These are phyloP conservation scores for Elymnias hypermnestra DNA, from an alignment of 1,140 invertebrate species.

Conservation along the genomic window DNA sequence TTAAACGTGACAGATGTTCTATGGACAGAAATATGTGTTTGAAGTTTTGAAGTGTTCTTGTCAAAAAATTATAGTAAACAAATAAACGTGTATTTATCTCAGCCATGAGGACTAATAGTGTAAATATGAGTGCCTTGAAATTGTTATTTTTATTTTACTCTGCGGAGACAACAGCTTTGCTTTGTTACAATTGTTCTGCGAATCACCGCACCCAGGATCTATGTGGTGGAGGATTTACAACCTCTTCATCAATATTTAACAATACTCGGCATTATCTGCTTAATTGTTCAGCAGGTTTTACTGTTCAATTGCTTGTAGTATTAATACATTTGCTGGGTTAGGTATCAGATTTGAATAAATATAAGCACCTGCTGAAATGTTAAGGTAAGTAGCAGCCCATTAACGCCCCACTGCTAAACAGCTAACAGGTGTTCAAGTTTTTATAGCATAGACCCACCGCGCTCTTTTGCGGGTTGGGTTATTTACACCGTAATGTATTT, in stretches of 20 bases:
- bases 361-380: not conserved
- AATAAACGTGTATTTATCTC: not conserved
- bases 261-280: slow-evolving; percentile 29
- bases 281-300: slow-evolving; percentile 56
- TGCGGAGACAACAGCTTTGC: slow-evolving; percentile 13
- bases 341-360: not conserved
- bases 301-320: too few relatives aligned
- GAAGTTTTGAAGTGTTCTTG: too few relatives aligned
- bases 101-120: not conserved
- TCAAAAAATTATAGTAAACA: slow-evolving; percentile 1
- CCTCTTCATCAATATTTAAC: slow-evolving; percentile 33
- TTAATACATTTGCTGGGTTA: too few relatives aligned
- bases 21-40: too few relatives aligned
- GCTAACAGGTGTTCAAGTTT: too few relatives aligned
- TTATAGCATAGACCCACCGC: too few relatives aligned
- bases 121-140: not conserved
- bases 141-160: not conserved
- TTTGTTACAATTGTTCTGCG: slow-evolving; percentile 56
- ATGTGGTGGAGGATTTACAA: slow-evolving; percentile 42
- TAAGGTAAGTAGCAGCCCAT: not conserved
- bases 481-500: too few relatives aligned
- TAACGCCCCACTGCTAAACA: too few relatives aligned
- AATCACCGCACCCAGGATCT: slow-evolving; percentile 32
- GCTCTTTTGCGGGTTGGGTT: too few relatives aligned
- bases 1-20: too few relatives aligned